These are phyloP conservation scores for Phalloptychus januarius DNA, from an alignment of 2,797 vertebrate species.

Conservation along the genomic window DNA sequence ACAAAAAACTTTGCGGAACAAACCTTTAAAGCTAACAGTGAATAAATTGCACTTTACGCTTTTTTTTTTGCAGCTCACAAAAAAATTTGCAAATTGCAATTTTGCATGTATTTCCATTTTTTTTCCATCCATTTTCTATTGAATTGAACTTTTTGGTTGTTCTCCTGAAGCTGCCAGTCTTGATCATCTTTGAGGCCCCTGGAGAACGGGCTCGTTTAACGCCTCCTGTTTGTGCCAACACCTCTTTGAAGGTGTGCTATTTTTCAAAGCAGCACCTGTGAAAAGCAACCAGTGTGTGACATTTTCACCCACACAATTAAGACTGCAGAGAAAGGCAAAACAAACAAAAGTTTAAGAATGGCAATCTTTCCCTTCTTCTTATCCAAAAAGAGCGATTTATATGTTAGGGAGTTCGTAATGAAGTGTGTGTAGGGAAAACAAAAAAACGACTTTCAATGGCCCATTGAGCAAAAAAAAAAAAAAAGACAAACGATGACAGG, in stretches of 20 bases:
- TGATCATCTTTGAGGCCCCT: slow-evolving; percentile 11
- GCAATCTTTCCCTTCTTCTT: slow-evolving; percentile 36
- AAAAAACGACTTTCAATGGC: slow-evolving; percentile 11
- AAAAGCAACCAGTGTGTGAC: slow-evolving; percentile 49
- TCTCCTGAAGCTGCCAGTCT: slow-evolving; percentile 14
- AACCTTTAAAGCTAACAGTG: not conserved
- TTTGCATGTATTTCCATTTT: not conserved
- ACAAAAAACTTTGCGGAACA: not conserved
- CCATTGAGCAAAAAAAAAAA: not conserved
- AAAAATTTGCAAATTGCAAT: no score
- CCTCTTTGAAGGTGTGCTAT: slow-evolving; percentile 34
- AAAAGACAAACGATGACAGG: slow-evolving; percentile 37
- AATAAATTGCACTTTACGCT: not conserved
- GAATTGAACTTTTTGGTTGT: slow-evolving; percentile 28
- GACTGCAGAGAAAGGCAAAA: slow-evolving; percentile 17
- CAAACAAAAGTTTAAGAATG: slow-evolving; percentile 54
- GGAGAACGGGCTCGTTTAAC: slow-evolving; percentile 34
- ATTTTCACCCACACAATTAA: slow-evolving; percentile 70
- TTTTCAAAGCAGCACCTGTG: slow-evolving; percentile 31
- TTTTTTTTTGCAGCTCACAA: slow-evolving; percentile 4
- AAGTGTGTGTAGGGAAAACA: slow-evolving; percentile 14
- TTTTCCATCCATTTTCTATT: slow-evolving; percentile 1
- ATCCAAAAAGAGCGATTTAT: not conserved
- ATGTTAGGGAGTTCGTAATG: not conserved
- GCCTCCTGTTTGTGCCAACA: slow-evolving; percentile 27